Conservation (phyloP, 2,113 vertebrate species). For the Tachysurus fulvidraco region DNA sequence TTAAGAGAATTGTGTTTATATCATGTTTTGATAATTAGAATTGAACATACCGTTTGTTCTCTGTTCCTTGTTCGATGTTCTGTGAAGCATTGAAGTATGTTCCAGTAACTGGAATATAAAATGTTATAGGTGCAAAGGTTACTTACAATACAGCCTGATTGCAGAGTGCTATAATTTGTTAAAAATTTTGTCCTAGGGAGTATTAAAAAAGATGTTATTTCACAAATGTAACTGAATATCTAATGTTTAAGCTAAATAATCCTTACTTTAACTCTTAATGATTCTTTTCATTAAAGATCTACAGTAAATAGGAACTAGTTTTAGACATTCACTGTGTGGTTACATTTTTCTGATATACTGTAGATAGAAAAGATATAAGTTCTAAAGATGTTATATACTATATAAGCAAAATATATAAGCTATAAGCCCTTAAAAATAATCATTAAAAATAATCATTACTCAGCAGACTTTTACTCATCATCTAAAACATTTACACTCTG, state of each 20-base stretch:
- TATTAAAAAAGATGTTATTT: not conserved
- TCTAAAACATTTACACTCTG: not conserved
- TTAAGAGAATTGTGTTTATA: not conserved
- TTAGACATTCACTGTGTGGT: not conserved
- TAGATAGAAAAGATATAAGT: not conserved
- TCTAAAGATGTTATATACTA: not conserved
- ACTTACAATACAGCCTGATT: not conserved
- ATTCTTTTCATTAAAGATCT: not conserved
- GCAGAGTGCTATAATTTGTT: not conserved
- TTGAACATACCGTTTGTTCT: not conserved
- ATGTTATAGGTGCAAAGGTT: not conserved
- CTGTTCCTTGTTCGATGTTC: not conserved
- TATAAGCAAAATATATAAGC: not conserved
- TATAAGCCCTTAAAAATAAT: not conserved
- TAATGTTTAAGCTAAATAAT: not conserved
- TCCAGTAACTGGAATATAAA: not conserved
- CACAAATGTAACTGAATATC: not conserved
- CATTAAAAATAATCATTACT: not conserved
- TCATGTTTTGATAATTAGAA: not conserved
- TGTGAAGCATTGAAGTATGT: not conserved
- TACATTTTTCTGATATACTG: not conserved
- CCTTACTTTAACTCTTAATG: not conserved
- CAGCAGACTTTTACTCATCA: not conserved
- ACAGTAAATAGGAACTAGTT: too few relatives aligned
- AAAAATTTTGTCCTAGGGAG: not conserved